Conservation (phyloP, 30 jellyfish, hydroid and myxozoan genomes). For the Hydractinia echinata region DNA sequence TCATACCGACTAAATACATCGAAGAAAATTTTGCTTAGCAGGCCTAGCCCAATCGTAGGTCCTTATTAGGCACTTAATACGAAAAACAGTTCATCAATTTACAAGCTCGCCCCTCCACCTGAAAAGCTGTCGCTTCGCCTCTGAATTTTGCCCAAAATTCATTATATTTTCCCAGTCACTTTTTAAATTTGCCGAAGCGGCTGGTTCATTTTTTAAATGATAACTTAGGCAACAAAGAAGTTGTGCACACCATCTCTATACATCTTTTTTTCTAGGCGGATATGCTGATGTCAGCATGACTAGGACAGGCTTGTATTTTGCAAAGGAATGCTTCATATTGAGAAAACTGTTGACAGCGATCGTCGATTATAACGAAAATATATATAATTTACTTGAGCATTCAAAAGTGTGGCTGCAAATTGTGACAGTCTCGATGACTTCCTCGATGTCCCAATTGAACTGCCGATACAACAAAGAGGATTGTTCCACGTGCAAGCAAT, state of each 20-base stretch:
- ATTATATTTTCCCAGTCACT: too few relatives aligned
- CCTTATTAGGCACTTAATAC: too few relatives aligned
- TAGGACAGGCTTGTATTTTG: slow-evolving; percentile 16
- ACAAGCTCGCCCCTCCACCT: too few relatives aligned
- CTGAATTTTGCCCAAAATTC: too few relatives aligned
- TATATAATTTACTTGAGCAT: slow-evolving; percentile 18
- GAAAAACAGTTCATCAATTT: too few relatives aligned
- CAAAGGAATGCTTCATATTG: slow-evolving; percentile 34
- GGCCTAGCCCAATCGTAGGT: too few relatives aligned
- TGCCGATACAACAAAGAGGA: slow-evolving; percentile 43
- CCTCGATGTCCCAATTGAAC: slow-evolving; percentile 34
- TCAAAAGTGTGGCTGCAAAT: slow-evolving; percentile 25
- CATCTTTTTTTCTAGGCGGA: slow-evolving; percentile 9
- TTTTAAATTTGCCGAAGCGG: too few relatives aligned
- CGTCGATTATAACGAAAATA: slow-evolving; percentile 39
- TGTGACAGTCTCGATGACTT: slow-evolving; percentile 34
- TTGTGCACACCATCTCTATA: neutral
- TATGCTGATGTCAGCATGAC: slow-evolving; percentile 31
- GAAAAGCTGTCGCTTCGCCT: too few relatives aligned
- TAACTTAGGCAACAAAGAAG: too few relatives aligned
- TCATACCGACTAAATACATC: too few relatives aligned
- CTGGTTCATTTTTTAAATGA: too few relatives aligned
- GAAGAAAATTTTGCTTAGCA: too few relatives aligned
- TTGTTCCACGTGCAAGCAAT: slow-evolving; percentile 29
- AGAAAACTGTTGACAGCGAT: slow-evolving; percentile 30